Base-by-base conservation (phyloP, 2,888 invertebrate genomes). In the Melanotus villosus region DNA sequence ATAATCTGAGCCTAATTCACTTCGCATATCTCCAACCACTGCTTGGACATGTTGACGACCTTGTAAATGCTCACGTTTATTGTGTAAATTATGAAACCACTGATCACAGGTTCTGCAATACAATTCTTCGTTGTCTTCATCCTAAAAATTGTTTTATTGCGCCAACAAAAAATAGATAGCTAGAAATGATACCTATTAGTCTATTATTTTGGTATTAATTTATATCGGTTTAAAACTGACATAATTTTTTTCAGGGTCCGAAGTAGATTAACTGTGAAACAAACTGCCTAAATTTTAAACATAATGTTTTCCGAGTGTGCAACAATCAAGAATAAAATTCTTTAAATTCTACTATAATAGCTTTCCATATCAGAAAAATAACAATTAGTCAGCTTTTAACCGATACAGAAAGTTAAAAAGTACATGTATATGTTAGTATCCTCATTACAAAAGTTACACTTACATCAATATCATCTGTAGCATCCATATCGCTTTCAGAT, bases 51-150 rank as follows among this genome's bases (percentile, higher is more conserved):
- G 89, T 71, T 87, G 87, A 69, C 86, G 82, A 5, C 89, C 88
- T 78, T 87, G 87, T 73, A 89, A 81, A 80, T 89, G 89, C 75
- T 89, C 89, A 62, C 86, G 84, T 78, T 89, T 89, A 78, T 89
- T 89, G 77, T 89, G 89, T 36, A 87, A 78, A 70, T 87, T 87
- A 68, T 87, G 87, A 77, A 89, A 89, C 84, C 87, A 88, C 76
- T 88, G 87, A 77, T 89, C 87, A 79, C 89, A 89, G 2, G 87
- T 86, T 66, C 87, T 84, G 77, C 89, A 89, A 77, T 88, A 88
- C 47, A 89, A 80, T 75, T 88, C 88, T 77, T 87, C 86, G 76
- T 86, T 86, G 74, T 87, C 87, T 80, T 88, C 88, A 74, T 88
- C 88, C 88, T 89, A 76, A 14, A 80, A 78, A 67, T 26, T 26